These are phyloP conservation scores for Vireo altiloquus DNA, from an alignment of 2,113 vertebrate species.

Conservation along the genomic window DNA sequence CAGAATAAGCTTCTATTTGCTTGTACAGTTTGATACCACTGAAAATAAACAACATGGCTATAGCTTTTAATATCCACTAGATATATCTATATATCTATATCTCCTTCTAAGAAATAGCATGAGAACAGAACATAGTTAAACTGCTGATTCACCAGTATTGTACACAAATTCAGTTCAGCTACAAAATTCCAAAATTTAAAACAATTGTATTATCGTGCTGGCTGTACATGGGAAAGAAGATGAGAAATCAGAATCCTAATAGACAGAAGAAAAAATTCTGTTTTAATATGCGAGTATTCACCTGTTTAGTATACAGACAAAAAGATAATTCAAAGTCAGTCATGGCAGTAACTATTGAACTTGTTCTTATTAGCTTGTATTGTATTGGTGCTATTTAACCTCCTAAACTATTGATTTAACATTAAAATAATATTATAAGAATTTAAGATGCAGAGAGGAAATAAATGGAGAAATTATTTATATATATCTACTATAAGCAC, in stretches of 20 bases:
- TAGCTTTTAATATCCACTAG: background rate
- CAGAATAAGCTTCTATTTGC: slow-evolving; percentile 12
- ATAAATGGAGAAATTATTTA: slow-evolving; percentile 18
- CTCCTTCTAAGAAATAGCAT: background rate
- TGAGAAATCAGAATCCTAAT: slow-evolving; percentile 19
- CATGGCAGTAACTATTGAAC: slow-evolving; percentile 21
- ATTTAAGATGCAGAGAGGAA: slow-evolving; percentile 4
- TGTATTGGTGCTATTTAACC: slow-evolving; percentile 51
- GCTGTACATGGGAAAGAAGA: slow-evolving; percentile 42
- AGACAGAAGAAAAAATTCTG: slow-evolving; percentile 26
- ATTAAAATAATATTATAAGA: slow-evolving; percentile 34
- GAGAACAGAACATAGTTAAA: background rate
- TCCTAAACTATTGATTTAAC: slow-evolving; percentile 39
- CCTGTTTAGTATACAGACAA: slow-evolving; percentile 35
- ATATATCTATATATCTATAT: background rate
- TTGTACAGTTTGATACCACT: background rate
- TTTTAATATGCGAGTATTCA: slow-evolving; percentile 62
- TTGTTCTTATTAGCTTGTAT: slow-evolving; percentile 44
- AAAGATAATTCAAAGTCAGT: slow-evolving; percentile 49
- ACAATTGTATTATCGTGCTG: background rate
- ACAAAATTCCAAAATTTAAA: slow-evolving; percentile 12
- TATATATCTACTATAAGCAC: background rate
- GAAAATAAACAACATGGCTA: slow-evolving; percentile 36
- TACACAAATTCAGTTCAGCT: background rate
- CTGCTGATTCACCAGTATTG: background rate